A percentile compares a stretch with the other conserved stretches of the same genome.
Conservation (phyloP, 2,888 invertebrate species). For the Cheilosia soror region DNA sequence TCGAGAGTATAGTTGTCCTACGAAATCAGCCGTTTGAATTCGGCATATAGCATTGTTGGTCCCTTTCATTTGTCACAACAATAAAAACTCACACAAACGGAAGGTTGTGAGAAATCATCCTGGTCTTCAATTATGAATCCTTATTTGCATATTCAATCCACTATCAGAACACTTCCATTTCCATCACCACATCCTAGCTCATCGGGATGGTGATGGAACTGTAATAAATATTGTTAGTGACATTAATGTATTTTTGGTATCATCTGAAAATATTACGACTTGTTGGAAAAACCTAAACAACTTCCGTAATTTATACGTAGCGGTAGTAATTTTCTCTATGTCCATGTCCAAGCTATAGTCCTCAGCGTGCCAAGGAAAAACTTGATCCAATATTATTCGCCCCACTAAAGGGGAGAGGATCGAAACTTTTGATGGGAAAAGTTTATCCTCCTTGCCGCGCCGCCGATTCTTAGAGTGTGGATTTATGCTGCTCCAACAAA, state of each 20-base stretch:
- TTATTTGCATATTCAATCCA: too few species aligned
- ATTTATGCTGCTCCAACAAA: conserved; percentile 26
- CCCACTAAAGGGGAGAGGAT: conserved; percentile 9
- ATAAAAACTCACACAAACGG: too few species aligned
- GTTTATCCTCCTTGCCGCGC: conserved; percentile 28
- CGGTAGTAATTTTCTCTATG: conserved; percentile 30
- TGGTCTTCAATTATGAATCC: too few species aligned
- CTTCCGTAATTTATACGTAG: conserved; percentile 36
- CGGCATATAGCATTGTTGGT: too few species aligned
- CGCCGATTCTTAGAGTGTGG: background rate
- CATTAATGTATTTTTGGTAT: background rate
- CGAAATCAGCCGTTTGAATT: too few species aligned
- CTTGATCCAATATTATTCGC: conserved; percentile 23
- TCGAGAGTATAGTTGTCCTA: too few species aligned
- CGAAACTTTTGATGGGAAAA: conserved; percentile 73
- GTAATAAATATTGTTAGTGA: background rate
- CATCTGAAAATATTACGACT: too few species aligned
- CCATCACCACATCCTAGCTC: too few species aligned
- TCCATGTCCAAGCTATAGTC: conserved; percentile 8
- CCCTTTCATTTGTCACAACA: too few species aligned
- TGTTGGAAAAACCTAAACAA: background rate
- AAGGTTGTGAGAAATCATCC: too few species aligned
- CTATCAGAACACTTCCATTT: too few species aligned
- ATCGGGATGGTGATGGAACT: too few species aligned
- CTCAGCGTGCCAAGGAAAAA: background rate